Conservation (phyloP, 2,888 invertebrate genomes). For the Xestia rhomboidea region DNA sequence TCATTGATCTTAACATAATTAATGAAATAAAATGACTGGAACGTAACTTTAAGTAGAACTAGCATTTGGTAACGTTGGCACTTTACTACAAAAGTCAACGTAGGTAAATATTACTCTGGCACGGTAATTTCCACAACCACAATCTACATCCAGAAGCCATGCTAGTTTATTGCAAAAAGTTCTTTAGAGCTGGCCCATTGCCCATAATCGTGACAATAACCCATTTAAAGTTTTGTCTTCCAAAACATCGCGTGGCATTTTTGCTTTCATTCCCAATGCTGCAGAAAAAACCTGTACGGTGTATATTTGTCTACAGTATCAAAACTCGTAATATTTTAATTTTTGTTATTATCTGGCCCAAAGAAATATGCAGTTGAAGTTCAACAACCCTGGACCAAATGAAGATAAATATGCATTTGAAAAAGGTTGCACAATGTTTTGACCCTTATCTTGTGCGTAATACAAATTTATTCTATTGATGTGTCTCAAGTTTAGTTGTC, state of each 20-base stretch:
- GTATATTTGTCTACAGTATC: slow-evolving; percentile 17
- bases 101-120: neutral
- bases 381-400: slow-evolving; percentile 41
- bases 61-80: neutral
- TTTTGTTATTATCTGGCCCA: slow-evolving; percentile 2
- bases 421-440: slow-evolving; percentile 61
- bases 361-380: slow-evolving; percentile 20
- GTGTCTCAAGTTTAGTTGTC: slow-evolving; percentile 58
- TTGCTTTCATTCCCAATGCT: slow-evolving; percentile 25
- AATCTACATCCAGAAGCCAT: slow-evolving; percentile 22
- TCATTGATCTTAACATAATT: slow-evolving; percentile 39
- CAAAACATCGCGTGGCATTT: slow-evolving; percentile 46
- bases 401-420: slow-evolving; percentile 60
- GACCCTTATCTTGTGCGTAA: slow-evolving; percentile 63
- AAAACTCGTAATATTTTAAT: neutral
- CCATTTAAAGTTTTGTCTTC: slow-evolving; percentile 36
- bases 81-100: neutral
- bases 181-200: slow-evolving; percentile 49
- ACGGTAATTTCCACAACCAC: slow-evolving; percentile 6
- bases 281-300: neutral
- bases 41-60: neutral
- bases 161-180: slow-evolving; percentile 28
- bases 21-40: slow-evolving; percentile 3
- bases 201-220: slow-evolving; percentile 51
- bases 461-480: slow-evolving; percentile 60